phyloP scores from a whole-genome alignment of 2,113 vertebrate species.

The Promerops cafer region DNA sequence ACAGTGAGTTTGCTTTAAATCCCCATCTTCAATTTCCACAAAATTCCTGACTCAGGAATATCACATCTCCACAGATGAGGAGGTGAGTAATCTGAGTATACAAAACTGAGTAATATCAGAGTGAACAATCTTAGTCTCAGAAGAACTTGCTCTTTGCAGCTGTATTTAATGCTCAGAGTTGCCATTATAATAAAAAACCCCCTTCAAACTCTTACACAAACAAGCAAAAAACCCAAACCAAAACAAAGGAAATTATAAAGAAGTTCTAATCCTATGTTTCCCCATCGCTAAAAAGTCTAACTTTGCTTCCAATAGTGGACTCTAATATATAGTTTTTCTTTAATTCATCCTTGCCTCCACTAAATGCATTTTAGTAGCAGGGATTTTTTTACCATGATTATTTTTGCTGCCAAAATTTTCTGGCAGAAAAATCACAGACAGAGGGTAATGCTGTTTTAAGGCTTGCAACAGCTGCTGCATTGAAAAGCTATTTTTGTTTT shows the following conservation, averaged over 20 bases:
- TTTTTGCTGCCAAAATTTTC: slow-evolving; percentile 37
- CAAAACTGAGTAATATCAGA: not conserved
- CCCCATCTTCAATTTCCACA: not conserved
- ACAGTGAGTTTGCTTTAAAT: not conserved
- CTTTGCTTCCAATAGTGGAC: not conserved
- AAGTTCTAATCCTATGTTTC: not conserved
- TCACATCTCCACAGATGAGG: not conserved
- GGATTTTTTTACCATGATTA: not conserved
- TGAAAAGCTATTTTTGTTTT: slow-evolving; percentile 40
- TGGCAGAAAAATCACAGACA: slow-evolving; percentile 37
- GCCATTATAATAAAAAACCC: not conserved
- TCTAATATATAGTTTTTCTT: not conserved
- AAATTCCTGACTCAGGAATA: not conserved
- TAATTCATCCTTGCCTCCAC: not conserved
- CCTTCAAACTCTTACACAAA: not conserved
- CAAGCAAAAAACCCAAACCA: not conserved
- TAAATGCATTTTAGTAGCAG: not conserved
- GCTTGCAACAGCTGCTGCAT: slow-evolving; percentile 15
- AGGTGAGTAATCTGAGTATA: not conserved
- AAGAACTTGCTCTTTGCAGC: not conserved
- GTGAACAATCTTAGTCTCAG: not conserved
- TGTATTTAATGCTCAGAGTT: not conserved
- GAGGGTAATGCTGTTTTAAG: slow-evolving; percentile 28
- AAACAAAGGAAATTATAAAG: not conserved
- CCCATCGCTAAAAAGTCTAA: not conserved